These are phyloP conservation scores for Sphaerodactylus townsendi DNA, from an alignment of 2,113 vertebrate genomes.

Conservation along the genomic window DNA sequence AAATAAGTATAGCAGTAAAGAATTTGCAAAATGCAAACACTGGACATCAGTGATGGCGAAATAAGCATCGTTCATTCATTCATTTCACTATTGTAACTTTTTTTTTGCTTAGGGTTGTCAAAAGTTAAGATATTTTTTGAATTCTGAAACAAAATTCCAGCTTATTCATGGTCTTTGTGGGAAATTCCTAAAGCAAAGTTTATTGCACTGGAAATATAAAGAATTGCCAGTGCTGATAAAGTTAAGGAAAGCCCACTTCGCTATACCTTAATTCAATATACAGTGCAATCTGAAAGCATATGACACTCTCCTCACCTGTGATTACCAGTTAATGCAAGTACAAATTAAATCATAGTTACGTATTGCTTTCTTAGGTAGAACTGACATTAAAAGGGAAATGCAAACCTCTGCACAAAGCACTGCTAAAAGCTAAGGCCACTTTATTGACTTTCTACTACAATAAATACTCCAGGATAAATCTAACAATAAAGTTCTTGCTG, in stretches of 20 bases:
- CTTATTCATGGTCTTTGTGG: background rate
- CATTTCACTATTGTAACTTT: too few relatives aligned
- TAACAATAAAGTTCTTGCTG: background rate
- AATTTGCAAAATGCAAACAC: background rate
- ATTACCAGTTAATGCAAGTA: background rate
- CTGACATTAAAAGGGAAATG: constrained; percentile 12
- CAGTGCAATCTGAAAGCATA: background rate
- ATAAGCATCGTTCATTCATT: background rate
- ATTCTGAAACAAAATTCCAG: background rate
- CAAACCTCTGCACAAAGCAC: constrained; percentile 7
- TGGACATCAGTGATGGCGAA: background rate
- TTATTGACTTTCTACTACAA: constrained; percentile 35
- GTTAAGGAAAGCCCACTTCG: constrained; percentile 4
- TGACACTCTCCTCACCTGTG: constrained; percentile 9
- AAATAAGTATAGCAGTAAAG: background rate
- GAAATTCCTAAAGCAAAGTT: background rate
- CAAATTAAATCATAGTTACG: background rate
- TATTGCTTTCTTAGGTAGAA: background rate
- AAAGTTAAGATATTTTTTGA: background rate
- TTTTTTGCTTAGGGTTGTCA: background rate
- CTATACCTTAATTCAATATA: constrained; percentile 15
- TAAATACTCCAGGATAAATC: constrained; percentile 44
- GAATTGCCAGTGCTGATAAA: constrained; percentile 18
- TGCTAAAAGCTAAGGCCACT: background rate
- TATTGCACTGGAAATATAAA: constrained; percentile 22